Conservation (phyloP, 2,888 invertebrate genomes). For the Drosophila pseudotakahashii region DNA sequence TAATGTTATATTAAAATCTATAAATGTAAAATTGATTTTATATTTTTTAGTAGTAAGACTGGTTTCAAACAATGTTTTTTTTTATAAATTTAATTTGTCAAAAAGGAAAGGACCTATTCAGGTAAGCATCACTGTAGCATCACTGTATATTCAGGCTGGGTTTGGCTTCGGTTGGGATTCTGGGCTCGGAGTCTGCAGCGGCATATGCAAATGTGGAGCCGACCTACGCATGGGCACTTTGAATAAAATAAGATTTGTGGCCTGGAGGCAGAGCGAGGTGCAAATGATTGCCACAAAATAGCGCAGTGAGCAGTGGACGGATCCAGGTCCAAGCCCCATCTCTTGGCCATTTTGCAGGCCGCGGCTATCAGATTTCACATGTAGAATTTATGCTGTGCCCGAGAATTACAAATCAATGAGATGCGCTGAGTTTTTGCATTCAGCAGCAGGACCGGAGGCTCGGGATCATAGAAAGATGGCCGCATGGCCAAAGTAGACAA, state of each 20-base stretch:
- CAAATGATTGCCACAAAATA: slow-evolving; percentile 66
- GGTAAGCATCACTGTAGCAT: slow-evolving; percentile 1
- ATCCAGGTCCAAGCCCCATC: slow-evolving; percentile 11
- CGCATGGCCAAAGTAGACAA: slow-evolving; percentile 43
- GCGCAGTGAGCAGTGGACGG: slow-evolving; percentile 15
- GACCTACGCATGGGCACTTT: slow-evolving; percentile 72
- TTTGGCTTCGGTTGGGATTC: slow-evolving; percentile 24
- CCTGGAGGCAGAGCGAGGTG: slow-evolving; percentile 65
- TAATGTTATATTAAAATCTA: no score
- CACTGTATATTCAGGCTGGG: slow-evolving; percentile 43
- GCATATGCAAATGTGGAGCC: slow-evolving; percentile 69
- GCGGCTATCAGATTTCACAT: slow-evolving; percentile 76
- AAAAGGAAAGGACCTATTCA: neutral
- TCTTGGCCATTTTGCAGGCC: slow-evolving; percentile 35
- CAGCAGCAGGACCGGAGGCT: slow-evolving; percentile 3
- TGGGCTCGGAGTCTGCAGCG: slow-evolving; percentile 32
- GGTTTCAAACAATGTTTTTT: no score
- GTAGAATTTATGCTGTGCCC: slow-evolving; percentile 74
- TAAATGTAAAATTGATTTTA: no score
- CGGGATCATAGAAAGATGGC: slow-evolving; percentile 64
- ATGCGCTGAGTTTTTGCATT: slow-evolving; percentile 52
- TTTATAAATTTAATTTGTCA: neutral
- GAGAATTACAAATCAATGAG: slow-evolving; percentile 80
- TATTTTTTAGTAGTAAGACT: neutral
- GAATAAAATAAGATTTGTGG: slow-evolving; percentile 79